A percentile compares a stretch with the other conserved stretches of the same genome.
Evolutionary conservation across 2,888 invertebrate species (phyloP).

Genomic region (Tiliacea citrago): DNA sequence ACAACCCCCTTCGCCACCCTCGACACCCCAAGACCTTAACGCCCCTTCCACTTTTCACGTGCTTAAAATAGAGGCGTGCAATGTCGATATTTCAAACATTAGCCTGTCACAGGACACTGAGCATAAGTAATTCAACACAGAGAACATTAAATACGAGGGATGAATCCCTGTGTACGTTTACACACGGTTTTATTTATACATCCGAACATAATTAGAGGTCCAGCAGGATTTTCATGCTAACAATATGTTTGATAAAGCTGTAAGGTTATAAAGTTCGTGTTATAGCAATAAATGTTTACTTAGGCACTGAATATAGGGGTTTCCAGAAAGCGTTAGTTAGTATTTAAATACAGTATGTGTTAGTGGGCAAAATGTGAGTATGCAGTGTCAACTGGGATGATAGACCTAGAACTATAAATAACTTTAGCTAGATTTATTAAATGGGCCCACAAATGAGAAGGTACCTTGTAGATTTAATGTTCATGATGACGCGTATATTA

Average conservation of each 20-base stretch:
- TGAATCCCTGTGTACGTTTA: constrained; percentile 50
- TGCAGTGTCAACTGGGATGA: constrained; percentile 9
- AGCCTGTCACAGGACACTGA: constrained; percentile 82
- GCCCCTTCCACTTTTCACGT: constrained; percentile 87
- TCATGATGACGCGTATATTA: neutral
- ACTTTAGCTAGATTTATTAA: constrained; percentile 17
- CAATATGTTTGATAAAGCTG: constrained; percentile 42
- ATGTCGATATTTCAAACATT: constrained; percentile 89
- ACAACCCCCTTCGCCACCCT: constrained; percentile 76
- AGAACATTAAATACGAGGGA: constrained; percentile 61
- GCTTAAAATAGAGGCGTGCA: constrained; percentile 89
- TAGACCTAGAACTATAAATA: neutral
- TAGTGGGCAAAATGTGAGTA: constrained; percentile 12
- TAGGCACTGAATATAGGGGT: constrained; percentile 17
- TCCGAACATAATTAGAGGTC: constrained; percentile 44
- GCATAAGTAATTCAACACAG: constrained; percentile 69
- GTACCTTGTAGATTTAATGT: neutral
- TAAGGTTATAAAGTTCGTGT: constrained; percentile 39
- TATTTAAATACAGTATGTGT: constrained; percentile 14
- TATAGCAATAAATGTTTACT: constrained; percentile 42
- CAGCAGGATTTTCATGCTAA: constrained; percentile 41
- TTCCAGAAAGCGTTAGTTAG: constrained; percentile 22
- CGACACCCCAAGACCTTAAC: constrained; percentile 80
- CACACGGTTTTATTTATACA: constrained; percentile 45
- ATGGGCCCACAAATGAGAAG: constrained; percentile 9